Percentiles rank a stretch among this genome's conserved stretches.
Evolutionary conservation across 2,113 vertebrate species (phyloP).

Genomic region (Campylomormyrus tamandua): DNA sequence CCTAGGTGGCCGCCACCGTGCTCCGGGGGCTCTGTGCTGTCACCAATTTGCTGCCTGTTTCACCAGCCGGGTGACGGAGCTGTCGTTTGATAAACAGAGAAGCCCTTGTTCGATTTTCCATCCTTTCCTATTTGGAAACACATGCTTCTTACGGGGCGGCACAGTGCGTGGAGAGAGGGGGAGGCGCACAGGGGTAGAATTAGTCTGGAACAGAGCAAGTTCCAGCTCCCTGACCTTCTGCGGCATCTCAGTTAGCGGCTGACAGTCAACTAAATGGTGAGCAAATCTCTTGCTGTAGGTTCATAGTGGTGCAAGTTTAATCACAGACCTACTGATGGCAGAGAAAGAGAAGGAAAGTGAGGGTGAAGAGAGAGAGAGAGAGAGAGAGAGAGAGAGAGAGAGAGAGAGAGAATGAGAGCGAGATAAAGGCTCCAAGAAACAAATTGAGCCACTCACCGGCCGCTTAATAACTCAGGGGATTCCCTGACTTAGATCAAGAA

Average conservation of each 20-base stretch:
- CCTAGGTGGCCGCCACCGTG: slow-evolving; percentile 29
- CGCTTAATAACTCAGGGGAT: neutral
- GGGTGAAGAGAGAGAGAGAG: slow-evolving; percentile 33
- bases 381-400: slow-evolving; percentile 34
- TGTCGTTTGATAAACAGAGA: slow-evolving; percentile 73
- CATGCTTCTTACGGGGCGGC: slow-evolving; percentile 53
- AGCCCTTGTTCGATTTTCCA: slow-evolving; percentile 62
- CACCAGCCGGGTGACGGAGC: slow-evolving; percentile 66
- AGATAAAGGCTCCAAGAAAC: neutral
- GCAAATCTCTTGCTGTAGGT: slow-evolving; percentile 30
- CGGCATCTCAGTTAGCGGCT: slow-evolving; percentile 38
- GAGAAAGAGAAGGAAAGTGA: slow-evolving; percentile 22
- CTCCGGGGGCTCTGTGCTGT: slow-evolving; percentile 47
- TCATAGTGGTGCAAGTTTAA: slow-evolving; percentile 35
- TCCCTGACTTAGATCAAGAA: neutral
- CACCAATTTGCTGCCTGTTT: slow-evolving; percentile 53
- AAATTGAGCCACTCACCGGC: neutral
- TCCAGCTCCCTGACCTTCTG: slow-evolving; percentile 36
- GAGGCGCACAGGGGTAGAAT: neutral
- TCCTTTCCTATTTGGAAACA: slow-evolving; percentile 71
- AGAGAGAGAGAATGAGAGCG: slow-evolving; percentile 25
- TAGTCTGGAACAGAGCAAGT: slow-evolving; percentile 25
- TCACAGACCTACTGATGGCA: slow-evolving; percentile 26
- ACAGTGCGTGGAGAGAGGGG: slow-evolving; percentile 40
- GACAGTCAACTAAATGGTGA: slow-evolving; percentile 32